Base-by-base conservation (phyloP, 1,140 invertebrate species). In the Matsumurasca onukii region DNA sequence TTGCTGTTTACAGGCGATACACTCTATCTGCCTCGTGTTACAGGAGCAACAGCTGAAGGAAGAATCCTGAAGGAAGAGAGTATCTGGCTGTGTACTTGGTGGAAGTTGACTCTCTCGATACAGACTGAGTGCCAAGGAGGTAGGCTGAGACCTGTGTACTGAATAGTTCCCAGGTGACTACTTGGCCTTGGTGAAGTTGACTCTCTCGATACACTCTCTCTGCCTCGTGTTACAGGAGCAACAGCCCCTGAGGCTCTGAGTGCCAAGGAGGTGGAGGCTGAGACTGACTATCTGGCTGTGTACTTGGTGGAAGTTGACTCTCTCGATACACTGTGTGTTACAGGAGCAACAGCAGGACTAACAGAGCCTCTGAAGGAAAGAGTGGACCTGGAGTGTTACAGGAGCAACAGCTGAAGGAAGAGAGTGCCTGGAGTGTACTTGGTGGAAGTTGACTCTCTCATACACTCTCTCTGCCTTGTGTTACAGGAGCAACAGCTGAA, bases 71-170 rank as follows among this genome's bases (percentile, higher is more conserved):
- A 66, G 78, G 80, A 0, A 70, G 81, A 0, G 82, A 88, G 72
- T 84, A 83, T 68, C 73, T 88, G 17, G 78, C 79, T 17, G 85
- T 86, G 0, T 87, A 86, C 73, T 71, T 88, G 3, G 80, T 82
- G 0, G 77, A 79, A 31, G 75, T 83, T 25, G 81, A n/a, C n/a
- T n/a, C n/a, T n/a, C n/a, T n/a, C n/a, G n/a, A n/a, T n/a, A n/a
- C n/a, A n/a, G n/a, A n/a, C n/a, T n/a, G 17, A 78, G 73, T 66
- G 62, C 75, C 1, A 74, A 77, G 66, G 73, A 81, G 24, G 68
- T 77, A 75, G 25, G 77, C 77, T 66, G 78, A 80, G 1, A 70
- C 81, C n/a, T n/a, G n/a, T n/a, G n/a, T n/a, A n/a, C n/a, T n/a
- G n/a, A n/a, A n/a, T n/a, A n/a, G n/a, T 27, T 29, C n/a, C n/a